Base-by-base conservation (phyloP, 2,113 vertebrate species). In the Upupa epops region DNA sequence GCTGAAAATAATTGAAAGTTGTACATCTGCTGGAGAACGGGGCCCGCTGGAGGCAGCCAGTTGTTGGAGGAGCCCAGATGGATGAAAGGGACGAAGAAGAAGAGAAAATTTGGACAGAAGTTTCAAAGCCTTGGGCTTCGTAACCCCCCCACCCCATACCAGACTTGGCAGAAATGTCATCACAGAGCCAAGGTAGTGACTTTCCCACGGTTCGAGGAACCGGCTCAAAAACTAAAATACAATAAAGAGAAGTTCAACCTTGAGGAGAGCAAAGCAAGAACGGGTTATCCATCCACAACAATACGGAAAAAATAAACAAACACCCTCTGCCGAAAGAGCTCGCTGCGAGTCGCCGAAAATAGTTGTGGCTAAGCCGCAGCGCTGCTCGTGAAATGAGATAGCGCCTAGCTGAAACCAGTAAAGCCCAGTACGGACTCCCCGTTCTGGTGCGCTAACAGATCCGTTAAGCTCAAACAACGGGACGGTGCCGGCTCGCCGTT, bases 141-240 rank as follows among this genome's bases (percentile, higher is more conserved):
- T 88, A 89, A 88, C 28, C 90, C 92, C n/a, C 95, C 75, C 90
- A 91, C 89, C 90, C 81, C 86, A 92, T 63, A 36, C 88, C 64
- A 91, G 64, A 88, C 91, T 97, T 95, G 94, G 82, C 93, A 96
- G 73, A 88, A 94, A 46, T 90, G 76, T 80, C 86, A 90, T 73
- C 46, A 6, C 81, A 68, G 56, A 83, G 88, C 94, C 97, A 97
- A 98, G 96, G 97, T 96, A 97, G 93, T 46, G 9, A 92, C 94
- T 97, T 98, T 98, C 98, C 97, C 98, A 98, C 96, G 97, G 71
- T 95, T 91, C 22, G 83, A 86, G 60, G 32, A 89, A 74, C 49
- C 6, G 29, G 48, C 60, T 78, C 0, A 31, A 66, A 64, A 86
- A 89, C n/a, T 21, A 37, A 3, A 32, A 32, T 21, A 37, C 3